Evolutionary conservation across 2,888 invertebrate species (phyloP).

Genomic region (Chrysolina oricalcia): DNA sequence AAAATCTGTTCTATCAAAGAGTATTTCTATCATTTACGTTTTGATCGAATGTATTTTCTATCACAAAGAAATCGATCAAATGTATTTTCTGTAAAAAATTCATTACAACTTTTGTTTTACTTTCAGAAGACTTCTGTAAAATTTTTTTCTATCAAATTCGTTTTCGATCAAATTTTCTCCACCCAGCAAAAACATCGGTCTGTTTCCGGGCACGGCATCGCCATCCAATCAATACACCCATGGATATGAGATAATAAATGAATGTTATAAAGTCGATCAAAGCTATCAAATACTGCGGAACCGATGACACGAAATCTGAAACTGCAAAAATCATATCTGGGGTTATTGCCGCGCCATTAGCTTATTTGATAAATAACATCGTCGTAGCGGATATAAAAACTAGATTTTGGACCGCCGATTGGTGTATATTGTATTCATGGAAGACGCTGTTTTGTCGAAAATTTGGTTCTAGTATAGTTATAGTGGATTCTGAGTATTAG

Average conservation of each 20-base stretch:
- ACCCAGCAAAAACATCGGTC: background rate
- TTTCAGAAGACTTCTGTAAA: too few relatives aligned
- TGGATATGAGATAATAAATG: conserved; percentile 20
- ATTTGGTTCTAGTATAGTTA: background rate
- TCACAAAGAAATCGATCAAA: too few relatives aligned
- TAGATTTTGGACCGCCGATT: background rate
- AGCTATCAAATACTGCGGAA: conserved; percentile 10
- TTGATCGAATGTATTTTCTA: too few relatives aligned
- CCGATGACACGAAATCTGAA: conserved; percentile 19
- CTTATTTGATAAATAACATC: conserved; percentile 25
- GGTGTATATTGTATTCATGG: background rate
- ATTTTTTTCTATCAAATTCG: too few relatives aligned
- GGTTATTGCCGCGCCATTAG: conserved; percentile 17
- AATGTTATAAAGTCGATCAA: conserved; percentile 17
- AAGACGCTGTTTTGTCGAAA: background rate
- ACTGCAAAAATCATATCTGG: conserved; percentile 18
- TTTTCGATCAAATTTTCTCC: too few relatives aligned
- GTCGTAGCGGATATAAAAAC: conserved; percentile 5
- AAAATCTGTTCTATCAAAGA: too few relatives aligned
- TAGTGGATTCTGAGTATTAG: background rate
- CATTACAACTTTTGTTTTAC: too few relatives aligned
- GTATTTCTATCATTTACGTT: too few relatives aligned
- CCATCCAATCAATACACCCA: background rate
- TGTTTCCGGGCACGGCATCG: background rate
- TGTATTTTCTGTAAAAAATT: too few relatives aligned